A percentile compares a stretch with the other conserved stretches of the same genome.
Conservation (phyloP, 2,888 invertebrate genomes). For the Agonopterix arenella region DNA sequence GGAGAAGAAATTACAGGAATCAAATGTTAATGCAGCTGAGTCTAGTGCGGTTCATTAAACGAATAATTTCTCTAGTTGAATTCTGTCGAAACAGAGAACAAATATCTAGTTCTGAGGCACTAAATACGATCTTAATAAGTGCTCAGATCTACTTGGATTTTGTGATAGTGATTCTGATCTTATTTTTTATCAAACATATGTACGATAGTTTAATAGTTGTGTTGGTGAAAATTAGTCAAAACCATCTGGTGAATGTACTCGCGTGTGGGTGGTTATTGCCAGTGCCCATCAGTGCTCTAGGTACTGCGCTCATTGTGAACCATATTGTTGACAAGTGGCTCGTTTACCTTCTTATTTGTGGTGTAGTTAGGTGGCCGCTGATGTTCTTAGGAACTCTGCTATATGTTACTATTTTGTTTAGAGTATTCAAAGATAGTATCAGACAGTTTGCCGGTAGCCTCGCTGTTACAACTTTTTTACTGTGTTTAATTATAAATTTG, state of each 20-base stretch:
- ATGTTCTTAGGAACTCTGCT: constrained; percentile 48
- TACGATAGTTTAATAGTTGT: constrained; percentile 60
- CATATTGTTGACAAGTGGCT: constrained; percentile 27
- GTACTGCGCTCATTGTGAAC: constrained; percentile 26
- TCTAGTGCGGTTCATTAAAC: constrained; percentile 50
- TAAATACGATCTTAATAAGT: constrained; percentile 24
- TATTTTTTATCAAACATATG: constrained; percentile 65
- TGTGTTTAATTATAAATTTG: constrained; percentile 55
- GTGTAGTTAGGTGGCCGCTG: constrained; percentile 55
- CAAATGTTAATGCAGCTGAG: constrained; percentile 66
- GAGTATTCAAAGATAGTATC: constrained; percentile 49
- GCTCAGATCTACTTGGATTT: constrained; percentile 56
- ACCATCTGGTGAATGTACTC: constrained; percentile 42
- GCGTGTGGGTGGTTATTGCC: constrained; percentile 55
- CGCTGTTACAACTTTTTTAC: constrained; percentile 52
- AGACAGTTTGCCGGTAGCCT: constrained; percentile 54
- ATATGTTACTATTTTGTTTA: constrained; percentile 45
- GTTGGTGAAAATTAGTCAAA: constrained; percentile 49
- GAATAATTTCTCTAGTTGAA: constrained; percentile 38
- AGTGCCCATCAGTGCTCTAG: constrained; percentile 35
- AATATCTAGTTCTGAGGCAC: constrained; percentile 12
- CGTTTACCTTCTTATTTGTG: constrained; percentile 47
- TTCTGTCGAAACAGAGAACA: constrained; percentile 30
- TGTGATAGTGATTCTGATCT: constrained; percentile 53
- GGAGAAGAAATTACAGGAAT: constrained; percentile 63